Conservation (phyloP, 2,113 vertebrate species). For the Campylorhamphus procurvoides region DNA sequence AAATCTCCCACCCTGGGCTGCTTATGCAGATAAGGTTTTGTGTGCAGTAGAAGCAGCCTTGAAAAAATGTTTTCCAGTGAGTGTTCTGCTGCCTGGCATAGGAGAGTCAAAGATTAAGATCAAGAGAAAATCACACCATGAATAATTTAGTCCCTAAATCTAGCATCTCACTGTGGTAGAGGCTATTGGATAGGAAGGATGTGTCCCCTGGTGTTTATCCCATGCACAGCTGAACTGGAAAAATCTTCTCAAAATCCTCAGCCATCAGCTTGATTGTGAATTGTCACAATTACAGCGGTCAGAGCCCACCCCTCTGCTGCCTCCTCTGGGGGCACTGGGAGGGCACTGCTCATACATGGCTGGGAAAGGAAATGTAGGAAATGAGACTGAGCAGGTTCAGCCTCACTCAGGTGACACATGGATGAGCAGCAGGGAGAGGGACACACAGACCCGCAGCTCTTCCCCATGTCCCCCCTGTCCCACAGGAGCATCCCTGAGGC, state of each 20-base stretch:
- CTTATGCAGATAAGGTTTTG: neutral
- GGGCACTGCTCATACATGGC: fast-evolving
- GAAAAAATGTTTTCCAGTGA: neutral
- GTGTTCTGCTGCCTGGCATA: neutral
- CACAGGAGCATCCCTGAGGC: fast-evolving
- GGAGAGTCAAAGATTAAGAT: constrained; percentile 50
- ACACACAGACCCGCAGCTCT: neutral
- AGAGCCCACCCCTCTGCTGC: neutral
- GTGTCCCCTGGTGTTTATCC: neutral
- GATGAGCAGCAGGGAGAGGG: neutral
- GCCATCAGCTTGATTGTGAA: neutral
- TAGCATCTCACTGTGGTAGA: neutral
- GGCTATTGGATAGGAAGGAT: neutral
- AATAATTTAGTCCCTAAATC: constrained; percentile 52
- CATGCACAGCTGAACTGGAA: neutral
- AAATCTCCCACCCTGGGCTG: neutral
- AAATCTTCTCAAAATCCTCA: neutral
- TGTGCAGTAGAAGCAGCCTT: neutral
- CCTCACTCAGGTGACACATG: fast-evolving
- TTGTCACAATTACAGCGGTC: neutral
- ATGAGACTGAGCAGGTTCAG: neutral
- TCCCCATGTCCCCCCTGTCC: neutral
- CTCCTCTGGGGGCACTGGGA: neutral
- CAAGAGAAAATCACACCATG: constrained; percentile 23
- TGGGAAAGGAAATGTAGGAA: fast-evolving